A percentile compares a stretch with the other conserved stretches of the same genome.
phyloP scores from a whole-genome alignment of 2,797 vertebrate genomes.

The Betta splendens region DNA sequence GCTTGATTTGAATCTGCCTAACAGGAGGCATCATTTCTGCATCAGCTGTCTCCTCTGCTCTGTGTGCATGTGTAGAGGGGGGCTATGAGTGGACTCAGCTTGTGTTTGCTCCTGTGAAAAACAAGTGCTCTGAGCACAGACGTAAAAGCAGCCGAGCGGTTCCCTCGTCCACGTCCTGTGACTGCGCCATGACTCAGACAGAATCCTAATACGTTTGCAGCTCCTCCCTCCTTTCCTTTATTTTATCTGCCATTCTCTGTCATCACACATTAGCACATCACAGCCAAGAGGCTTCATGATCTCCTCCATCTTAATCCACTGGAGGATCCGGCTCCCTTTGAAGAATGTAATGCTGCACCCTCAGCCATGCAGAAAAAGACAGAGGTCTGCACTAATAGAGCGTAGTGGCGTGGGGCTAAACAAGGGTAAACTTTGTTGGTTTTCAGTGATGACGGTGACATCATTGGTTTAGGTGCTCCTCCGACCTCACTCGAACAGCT shows the following conservation, averaged over 20 bases:
- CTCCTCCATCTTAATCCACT: constrained; percentile 21
- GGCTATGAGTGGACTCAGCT: no score
- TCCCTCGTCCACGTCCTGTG: background rate
- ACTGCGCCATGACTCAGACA: constrained; percentile 13
- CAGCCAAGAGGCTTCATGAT: constrained; percentile 22
- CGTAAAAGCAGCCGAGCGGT: background rate
- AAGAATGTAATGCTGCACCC: constrained; percentile 3
- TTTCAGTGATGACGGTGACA: background rate
- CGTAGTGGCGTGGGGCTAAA: constrained; percentile 2
- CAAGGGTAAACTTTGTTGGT: constrained; percentile 16
- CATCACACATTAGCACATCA: constrained; percentile 50
- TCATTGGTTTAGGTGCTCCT: constrained; percentile 1
- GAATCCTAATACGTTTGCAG: constrained; percentile 29
- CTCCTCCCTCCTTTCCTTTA: background rate
- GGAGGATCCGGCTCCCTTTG: constrained; percentile 6
- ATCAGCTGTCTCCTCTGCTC: background rate
- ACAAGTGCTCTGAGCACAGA: no score
- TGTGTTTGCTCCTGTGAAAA: no score
- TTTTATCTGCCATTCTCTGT: constrained; percentile 24
- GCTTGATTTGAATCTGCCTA: background rate
- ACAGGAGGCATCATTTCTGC: background rate
- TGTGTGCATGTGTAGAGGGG: background rate
- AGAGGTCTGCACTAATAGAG: background rate
- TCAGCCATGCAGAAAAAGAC: background rate
- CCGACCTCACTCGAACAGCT: no score